Conservation (phyloP, 2,888 invertebrate genomes). For the Acleris emargana region DNA sequence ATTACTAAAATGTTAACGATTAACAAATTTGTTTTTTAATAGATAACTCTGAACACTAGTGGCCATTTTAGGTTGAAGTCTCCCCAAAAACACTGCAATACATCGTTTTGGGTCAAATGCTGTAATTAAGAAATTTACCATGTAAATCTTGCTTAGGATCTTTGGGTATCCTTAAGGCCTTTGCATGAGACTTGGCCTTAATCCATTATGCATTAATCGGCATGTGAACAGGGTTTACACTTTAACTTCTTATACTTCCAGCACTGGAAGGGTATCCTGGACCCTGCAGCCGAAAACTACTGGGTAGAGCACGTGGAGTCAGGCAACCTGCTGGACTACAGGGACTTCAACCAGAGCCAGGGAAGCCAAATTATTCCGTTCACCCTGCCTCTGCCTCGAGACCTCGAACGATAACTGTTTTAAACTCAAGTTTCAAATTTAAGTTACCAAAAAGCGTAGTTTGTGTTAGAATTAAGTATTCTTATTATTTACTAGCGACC, state of each 20-base stretch:
- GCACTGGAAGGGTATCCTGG: constrained; percentile 81
- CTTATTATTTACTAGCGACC: not conserved
- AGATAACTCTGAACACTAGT: no score
- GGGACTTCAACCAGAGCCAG: constrained; percentile 65
- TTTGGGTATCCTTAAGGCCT: no score
- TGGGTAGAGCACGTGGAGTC: constrained; percentile 78
- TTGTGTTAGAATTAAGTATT: not conserved
- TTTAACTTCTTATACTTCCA: constrained; percentile 49
- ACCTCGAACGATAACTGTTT: constrained; percentile 42
- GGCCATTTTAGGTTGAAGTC: no score
- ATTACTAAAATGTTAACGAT: no score
- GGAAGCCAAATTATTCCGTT: constrained; percentile 65
- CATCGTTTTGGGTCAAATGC: no score
- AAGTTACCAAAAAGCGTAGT: not conserved
- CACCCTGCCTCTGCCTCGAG: constrained; percentile 73
- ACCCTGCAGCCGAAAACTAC: constrained; percentile 63
- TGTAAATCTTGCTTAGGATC: no score
- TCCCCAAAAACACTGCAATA: no score
- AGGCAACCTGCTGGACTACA: constrained; percentile 68
- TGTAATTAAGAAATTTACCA: no score
- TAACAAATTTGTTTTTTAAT: no score
- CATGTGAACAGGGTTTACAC: not conserved
- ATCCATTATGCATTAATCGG: not conserved
- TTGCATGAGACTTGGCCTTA: no score
- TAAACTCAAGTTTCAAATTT: not conserved